A percentile compares a stretch with the other conserved stretches of the same genome.
Conservation (phyloP, 2,797 vertebrate genomes). For the Phrynocephalus forsythii region DNA sequence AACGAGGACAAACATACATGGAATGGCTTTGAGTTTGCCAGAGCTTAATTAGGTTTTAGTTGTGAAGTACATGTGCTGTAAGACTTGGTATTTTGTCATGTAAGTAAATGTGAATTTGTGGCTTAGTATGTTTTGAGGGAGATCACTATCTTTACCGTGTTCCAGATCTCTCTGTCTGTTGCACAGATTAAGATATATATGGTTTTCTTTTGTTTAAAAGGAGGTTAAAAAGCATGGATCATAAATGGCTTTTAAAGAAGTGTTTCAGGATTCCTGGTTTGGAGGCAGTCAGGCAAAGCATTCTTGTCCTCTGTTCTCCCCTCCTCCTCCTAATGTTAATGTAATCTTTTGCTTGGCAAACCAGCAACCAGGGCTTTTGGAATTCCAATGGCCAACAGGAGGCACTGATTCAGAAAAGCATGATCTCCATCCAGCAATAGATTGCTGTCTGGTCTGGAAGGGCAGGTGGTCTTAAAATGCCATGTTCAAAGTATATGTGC, state of each 20-base stretch:
- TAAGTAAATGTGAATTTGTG: constrained; percentile 49
- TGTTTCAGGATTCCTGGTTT: constrained; percentile 28
- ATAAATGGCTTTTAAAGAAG: constrained; percentile 22
- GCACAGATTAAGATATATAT: not conserved
- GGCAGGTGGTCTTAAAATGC: constrained; percentile 46
- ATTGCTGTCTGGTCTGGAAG: constrained; percentile 46
- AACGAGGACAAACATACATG: not conserved
- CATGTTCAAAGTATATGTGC: constrained; percentile 39
- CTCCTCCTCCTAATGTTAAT: constrained; percentile 11
- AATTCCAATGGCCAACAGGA: constrained; percentile 39
- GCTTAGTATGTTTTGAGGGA: not conserved
- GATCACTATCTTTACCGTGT: not conserved
- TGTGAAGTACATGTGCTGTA: not conserved
- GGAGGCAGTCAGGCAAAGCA: constrained; percentile 9
- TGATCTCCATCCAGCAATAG: constrained; percentile 40
- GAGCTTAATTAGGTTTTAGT: constrained; percentile 38
- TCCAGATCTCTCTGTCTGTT: constrained; percentile 7
- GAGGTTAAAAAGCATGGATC: not conserved
- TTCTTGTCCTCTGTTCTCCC: not conserved
- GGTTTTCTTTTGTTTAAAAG: constrained; percentile 14
- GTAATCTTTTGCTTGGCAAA: constrained; percentile 47
- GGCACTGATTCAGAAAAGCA: constrained; percentile 25
- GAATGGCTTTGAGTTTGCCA: not conserved
- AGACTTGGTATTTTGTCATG: constrained; percentile 22
- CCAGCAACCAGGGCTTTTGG: constrained; percentile 29